Evolutionary conservation across 2,113 vertebrate genomes (phyloP).

Genomic region (Phyllostomus discolor): DNA sequence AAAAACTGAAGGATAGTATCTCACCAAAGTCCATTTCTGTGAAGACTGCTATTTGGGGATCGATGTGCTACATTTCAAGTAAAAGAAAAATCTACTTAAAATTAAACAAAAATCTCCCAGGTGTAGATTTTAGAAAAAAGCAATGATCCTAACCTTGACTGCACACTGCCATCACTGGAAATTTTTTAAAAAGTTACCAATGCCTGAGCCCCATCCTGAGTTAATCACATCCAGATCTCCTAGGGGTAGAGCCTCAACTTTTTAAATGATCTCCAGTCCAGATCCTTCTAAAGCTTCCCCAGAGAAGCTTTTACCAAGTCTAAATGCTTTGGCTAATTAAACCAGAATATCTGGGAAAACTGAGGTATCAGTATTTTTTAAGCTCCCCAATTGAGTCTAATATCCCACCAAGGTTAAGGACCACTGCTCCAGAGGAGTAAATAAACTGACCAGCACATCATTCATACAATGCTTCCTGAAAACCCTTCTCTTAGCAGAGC

Average conservation of each 20-base stretch:
- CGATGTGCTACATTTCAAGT: background rate
- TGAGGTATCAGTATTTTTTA: background rate
- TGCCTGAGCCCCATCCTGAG: background rate
- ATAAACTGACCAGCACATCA: background rate
- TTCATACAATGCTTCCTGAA: background rate
- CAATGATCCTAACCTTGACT: background rate
- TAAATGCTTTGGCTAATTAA: background rate
- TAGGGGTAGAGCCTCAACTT: background rate
- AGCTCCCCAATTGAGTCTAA: background rate
- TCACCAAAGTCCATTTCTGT: background rate
- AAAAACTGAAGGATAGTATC: background rate
- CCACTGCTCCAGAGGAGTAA: background rate
- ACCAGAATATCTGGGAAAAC: background rate
- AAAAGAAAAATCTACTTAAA: slow-evolving; percentile 20
- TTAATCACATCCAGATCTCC: background rate
- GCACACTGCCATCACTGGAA: background rate
- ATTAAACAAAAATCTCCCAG: background rate
- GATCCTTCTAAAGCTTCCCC: background rate
- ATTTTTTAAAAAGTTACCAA: background rate
- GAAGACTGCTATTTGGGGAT: background rate
- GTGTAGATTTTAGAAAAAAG: background rate
- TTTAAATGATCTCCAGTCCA: background rate
- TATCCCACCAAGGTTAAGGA: background rate
- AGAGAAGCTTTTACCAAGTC: background rate
- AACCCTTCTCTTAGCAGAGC: background rate